phyloP scores from a whole-genome alignment of 2,888 invertebrate genomes.

The Agonopterix subpropinquella region DNA sequence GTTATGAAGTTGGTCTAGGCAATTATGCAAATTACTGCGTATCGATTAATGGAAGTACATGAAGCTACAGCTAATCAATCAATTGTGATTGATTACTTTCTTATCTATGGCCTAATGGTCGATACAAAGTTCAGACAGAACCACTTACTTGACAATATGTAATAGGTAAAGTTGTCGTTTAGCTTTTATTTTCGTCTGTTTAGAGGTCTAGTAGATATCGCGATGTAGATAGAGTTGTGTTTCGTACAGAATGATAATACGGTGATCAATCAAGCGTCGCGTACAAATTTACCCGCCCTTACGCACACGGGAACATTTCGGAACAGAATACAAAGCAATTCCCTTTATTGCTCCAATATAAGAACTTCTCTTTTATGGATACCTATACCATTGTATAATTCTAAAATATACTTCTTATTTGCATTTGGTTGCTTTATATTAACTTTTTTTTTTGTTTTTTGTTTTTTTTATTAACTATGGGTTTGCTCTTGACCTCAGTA shows the following conservation, averaged over 20 bases:
- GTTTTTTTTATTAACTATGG: too few relatives aligned
- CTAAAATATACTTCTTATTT: too few relatives aligned
- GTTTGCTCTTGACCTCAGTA: too few relatives aligned
- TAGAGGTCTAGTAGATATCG: too few relatives aligned
- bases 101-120: constrained; percentile 20
- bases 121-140: background rate
- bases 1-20: too few relatives aligned
- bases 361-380: background rate
- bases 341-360: constrained; percentile 32
- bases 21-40: too few relatives aligned
- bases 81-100: constrained; percentile 33
- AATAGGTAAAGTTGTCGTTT: background rate
- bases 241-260: constrained; percentile 22
- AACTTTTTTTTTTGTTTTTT: too few relatives aligned
- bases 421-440: too few relatives aligned
- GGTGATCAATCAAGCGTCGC: constrained; percentile 38
- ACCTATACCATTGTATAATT: background rate
- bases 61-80: constrained; percentile 22
- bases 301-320: constrained; percentile 23
- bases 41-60: too few relatives aligned
- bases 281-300: constrained; percentile 25
- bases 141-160: background rate
- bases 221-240: background rate
- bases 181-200: background rate
- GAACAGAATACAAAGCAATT: constrained; percentile 41